These are phyloP conservation scores for Megaceryle maxima DNA, from an alignment of 2,113 vertebrate species.

Conservation along the genomic window DNA sequence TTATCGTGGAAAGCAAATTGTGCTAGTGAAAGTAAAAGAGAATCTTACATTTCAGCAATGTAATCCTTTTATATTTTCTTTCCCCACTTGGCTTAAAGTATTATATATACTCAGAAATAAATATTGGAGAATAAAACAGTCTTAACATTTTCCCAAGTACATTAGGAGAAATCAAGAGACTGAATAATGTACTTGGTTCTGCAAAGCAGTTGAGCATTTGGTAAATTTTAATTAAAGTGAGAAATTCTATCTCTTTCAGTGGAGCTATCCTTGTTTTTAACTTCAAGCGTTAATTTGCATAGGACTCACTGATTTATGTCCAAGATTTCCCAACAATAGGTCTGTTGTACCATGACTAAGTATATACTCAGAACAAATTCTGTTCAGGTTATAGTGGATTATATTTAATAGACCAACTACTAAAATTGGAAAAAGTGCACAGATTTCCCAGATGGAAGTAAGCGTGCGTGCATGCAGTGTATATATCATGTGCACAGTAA, in stretches of 20 bases:
- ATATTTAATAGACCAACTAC: neutral
- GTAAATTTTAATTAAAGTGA: neutral
- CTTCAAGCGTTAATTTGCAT: neutral
- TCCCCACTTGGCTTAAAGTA: neutral
- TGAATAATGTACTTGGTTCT: too few relatives aligned
- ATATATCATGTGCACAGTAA: slow-evolving; percentile 22
- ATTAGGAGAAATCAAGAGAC: too few relatives aligned
- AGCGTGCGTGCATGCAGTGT: slow-evolving; percentile 25
- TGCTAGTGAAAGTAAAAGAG: neutral
- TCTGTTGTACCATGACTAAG: neutral
- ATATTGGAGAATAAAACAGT: neutral
- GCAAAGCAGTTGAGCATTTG: neutral
- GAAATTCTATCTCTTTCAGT: neutral
- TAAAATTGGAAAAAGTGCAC: slow-evolving; percentile 34
- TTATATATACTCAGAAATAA: neutral
- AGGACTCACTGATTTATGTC: neutral
- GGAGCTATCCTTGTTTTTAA: neutral
- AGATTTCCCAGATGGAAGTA: slow-evolving; percentile 63
- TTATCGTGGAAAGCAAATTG: neutral
- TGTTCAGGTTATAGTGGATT: neutral
- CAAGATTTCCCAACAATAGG: neutral
- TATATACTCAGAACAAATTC: neutral
- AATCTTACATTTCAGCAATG: neutral
- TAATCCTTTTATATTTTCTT: neutral
- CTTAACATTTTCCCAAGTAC: neutral